Evolutionary conservation across 2,888 invertebrate species (phyloP).

Genomic region (Resseliella maxima): DNA sequence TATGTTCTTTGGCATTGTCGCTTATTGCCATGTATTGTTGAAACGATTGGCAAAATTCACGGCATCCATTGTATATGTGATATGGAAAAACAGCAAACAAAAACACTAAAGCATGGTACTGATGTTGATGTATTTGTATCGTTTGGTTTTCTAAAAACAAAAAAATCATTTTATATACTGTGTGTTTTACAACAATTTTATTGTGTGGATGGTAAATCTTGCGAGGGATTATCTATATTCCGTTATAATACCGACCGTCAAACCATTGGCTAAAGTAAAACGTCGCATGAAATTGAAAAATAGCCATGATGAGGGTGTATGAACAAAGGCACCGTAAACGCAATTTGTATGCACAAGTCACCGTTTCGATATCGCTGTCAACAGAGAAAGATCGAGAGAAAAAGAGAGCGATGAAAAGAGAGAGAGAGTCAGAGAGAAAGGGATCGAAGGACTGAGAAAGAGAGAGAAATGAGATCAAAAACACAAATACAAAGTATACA

Average conservation of each 20-base stretch:
- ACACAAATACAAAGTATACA: too few species aligned
- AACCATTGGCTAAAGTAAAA: neutral
- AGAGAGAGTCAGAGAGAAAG: neutral
- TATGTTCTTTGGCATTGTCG: neutral
- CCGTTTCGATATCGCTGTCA: conserved; percentile 11
- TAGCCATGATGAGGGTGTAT: conserved; percentile 40
- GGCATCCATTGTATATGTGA: too few species aligned
- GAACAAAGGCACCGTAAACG: conserved; percentile 47
- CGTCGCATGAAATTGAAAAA: conserved; percentile 53
- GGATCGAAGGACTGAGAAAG: neutral
- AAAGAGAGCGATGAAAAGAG: neutral
- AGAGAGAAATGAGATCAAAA: too few species aligned
- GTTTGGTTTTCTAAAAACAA: neutral
- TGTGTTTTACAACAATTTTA: conserved; percentile 19
- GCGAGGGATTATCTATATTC: conserved; percentile 42
- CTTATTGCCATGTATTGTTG: neutral
- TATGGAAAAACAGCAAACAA: too few species aligned
- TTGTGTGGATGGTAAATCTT: conserved; percentile 28
- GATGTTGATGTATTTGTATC: neutral
- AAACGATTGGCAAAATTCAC: neutral
- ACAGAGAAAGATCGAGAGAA: neutral
- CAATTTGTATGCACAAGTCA: conserved; percentile 51
- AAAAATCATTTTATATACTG: conserved; percentile 5
- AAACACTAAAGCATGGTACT: neutral
- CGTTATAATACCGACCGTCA: conserved; percentile 24